A percentile compares a stretch with the other conserved stretches of the same genome.
Evolutionary conservation across 1,140 invertebrate genomes (phyloP).

Genomic region (Drosophila athabasca): DNA sequence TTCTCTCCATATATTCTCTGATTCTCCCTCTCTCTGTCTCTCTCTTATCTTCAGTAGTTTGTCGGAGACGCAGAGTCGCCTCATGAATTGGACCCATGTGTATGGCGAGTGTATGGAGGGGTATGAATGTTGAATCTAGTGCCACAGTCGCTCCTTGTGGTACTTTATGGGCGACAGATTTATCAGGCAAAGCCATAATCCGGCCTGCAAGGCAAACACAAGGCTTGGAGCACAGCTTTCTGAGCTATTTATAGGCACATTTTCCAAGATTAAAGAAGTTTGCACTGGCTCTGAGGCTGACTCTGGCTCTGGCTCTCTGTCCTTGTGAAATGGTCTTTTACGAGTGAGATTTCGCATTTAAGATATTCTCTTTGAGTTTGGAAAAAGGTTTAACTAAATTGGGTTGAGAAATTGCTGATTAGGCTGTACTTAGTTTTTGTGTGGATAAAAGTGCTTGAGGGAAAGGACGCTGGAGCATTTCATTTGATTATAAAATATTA

Average conservation of each 20-base stretch:
- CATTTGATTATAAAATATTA: too few species aligned
- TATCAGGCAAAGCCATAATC: slow-evolving; percentile 57
- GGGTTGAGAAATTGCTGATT: slow-evolving; percentile 9
- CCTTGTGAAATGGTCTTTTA: slow-evolving; percentile 9
- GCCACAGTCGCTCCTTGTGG: slow-evolving; percentile 49
- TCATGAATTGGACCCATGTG: slow-evolving; percentile 44
- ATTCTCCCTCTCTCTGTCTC: slow-evolving; percentile 10
- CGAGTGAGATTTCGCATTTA: slow-evolving; percentile 22
- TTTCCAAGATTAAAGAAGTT: slow-evolving; percentile 43
- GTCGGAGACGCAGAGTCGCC: slow-evolving; percentile 53
- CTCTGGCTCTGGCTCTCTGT: too few species aligned
- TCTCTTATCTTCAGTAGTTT: slow-evolving; percentile 53
- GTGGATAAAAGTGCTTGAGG: not conserved
- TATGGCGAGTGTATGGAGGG: slow-evolving; percentile 26
- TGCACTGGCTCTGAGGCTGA: slow-evolving; percentile 12
- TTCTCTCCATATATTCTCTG: slow-evolving; percentile 16
- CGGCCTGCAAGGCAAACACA: slow-evolving; percentile 15
- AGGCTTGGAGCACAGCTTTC: slow-evolving; percentile 6
- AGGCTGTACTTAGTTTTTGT: not conserved
- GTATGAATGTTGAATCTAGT: slow-evolving; percentile 49
- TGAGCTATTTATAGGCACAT: slow-evolving; percentile 56
- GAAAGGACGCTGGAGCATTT: not conserved
- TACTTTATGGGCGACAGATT: slow-evolving; percentile 57
- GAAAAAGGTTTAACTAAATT: slow-evolving; percentile 23
- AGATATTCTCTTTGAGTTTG: slow-evolving; percentile 47